Conservation (phyloP, 2,113 vertebrate species). For the Psephotus haematonotus region DNA sequence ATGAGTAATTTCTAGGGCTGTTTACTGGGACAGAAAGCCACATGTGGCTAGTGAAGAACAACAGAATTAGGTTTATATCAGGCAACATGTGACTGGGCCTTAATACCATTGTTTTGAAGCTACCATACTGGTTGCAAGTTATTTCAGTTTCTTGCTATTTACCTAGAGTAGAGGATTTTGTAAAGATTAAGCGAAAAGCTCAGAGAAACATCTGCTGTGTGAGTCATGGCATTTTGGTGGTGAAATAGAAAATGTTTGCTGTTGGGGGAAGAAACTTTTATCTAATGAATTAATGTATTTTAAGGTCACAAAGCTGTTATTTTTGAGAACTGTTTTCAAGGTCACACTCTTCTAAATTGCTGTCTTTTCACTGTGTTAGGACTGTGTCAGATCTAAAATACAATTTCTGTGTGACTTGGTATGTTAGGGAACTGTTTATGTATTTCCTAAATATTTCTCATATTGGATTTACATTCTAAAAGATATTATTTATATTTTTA, state of each 20-base stretch:
- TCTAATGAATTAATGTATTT: conserved; percentile 5
- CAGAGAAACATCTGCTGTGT: conserved; percentile 32
- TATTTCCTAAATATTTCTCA: not conserved
- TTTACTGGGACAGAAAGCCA: not conserved
- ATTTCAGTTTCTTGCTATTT: conserved; percentile 33
- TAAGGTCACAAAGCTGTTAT: conserved; percentile 20
- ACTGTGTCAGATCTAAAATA: not conserved
- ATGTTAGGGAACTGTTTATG: not conserved
- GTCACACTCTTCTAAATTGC: not conserved
- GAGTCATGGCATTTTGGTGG: conserved; percentile 40
- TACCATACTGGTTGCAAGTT: not conserved
- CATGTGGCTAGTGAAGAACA: not conserved
- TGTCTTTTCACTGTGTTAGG: not conserved
- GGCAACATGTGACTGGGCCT: not conserved
- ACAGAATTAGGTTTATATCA: not conserved
- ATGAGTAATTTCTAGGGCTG: not conserved
- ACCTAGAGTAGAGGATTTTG: not conserved
- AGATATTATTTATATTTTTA: not conserved
- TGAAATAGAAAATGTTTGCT: conserved; percentile 15
- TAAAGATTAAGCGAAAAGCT: conserved; percentile 5
- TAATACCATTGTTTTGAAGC: not conserved
- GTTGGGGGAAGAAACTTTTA: not conserved
- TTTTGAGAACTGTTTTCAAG: not conserved
- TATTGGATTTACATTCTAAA: not conserved
- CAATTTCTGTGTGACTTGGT: not conserved